Evolutionary conservation across 2,888 invertebrate species (phyloP).

Genomic region (Lepidochrysops patricia): DNA sequence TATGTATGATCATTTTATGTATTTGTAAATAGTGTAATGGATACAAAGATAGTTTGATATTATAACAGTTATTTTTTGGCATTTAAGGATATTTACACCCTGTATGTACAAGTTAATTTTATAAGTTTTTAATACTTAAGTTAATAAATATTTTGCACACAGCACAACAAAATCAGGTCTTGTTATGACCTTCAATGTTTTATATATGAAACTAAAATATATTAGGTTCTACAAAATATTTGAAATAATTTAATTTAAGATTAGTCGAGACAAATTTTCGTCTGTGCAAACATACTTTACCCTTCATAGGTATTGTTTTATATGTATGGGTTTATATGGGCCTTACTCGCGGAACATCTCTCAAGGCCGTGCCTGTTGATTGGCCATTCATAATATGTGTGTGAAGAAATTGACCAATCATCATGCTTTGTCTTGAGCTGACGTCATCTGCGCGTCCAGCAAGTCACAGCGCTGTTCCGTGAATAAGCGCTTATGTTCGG

Average conservation of each 20-base stretch:
- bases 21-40: not conserved
- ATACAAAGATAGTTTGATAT: slow-evolving; percentile 12
- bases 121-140: slow-evolving; percentile 9
- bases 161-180: not conserved
- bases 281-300: no score
- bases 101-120: slow-evolving; percentile 10
- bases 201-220: not conserved
- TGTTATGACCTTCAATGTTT: not conserved
- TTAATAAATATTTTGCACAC: not conserved
- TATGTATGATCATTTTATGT: not conserved
- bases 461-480: no score
- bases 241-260: not conserved
- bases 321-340: no score
- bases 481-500: no score
- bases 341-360: no score
- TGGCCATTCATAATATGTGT: no score
- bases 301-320: no score
- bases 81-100: not conserved
- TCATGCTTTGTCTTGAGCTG: no score
- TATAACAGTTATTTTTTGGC: not conserved
- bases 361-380: no score
- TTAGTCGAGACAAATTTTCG: no score
- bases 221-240: not conserved
- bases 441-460: no score
- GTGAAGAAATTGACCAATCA: no score